Base-by-base conservation (phyloP, 2,888 invertebrate species). In the Stenurella melanura region DNA sequence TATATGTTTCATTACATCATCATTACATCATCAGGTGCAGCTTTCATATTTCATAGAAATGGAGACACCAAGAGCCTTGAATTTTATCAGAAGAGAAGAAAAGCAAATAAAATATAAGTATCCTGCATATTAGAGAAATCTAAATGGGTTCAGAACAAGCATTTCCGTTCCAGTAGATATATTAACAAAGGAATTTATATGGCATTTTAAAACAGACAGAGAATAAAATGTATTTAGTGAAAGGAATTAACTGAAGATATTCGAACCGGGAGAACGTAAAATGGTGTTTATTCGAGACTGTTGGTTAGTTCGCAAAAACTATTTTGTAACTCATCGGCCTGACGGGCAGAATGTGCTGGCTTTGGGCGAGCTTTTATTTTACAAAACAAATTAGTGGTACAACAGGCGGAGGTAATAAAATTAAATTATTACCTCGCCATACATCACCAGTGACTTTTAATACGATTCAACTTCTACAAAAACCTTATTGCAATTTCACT, bases 371-470 rank as follows among this genome's bases (percentile, higher is more conserved):
- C 80, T 81, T 82, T 82, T 81, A 82, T 84, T 83, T 83, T 78
- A 71, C 80, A 80, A 81, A 82, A 82, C 83, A 77, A 83, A 84
- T 83, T 83, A 83, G 82, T 81, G 80, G 81, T 76, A 79, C 78
- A 82, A 81, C 81, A 78, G 83, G 76, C 81, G 73, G 76, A 78
- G 78, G 80, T 77, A 78, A 79, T 86, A 86, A 86, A 86, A 80
- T 80, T 78, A 82, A 86, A 85, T 86, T 85, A 85, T 83, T 81
- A 80, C 85, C 78, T 75, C 79, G 78, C 84, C 83, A 83, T 86
- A 84, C 86, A 86, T 86, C 85, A 86, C 83, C 75, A 72, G 70
- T 82, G 86, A 86, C 86, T 82, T 85, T 86, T 85, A 86, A 84
- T 84, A 78, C 85, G 83, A 84, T 83, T 83, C 83, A 75, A 80